A percentile compares a stretch with the other conserved stretches of the same genome.
Evolutionary conservation across 2,113 vertebrate species (phyloP).

Genomic region (Oryctolagus cuniculus): DNA sequence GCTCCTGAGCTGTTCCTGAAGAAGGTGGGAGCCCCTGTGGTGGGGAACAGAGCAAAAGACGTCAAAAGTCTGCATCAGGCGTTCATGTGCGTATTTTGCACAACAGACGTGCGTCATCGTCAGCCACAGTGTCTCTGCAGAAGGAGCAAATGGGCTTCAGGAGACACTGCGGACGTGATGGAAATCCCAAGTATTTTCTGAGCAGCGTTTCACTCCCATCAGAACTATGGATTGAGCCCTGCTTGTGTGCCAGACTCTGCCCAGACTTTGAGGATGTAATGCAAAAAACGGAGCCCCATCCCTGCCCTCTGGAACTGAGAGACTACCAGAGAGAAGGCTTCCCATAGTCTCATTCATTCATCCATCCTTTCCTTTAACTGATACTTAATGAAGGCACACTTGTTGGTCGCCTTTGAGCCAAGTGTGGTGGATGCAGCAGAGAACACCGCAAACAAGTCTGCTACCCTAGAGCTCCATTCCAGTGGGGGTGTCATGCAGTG

Average conservation of each 20-base stretch:
- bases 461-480: neutral
- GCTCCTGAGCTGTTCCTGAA: neutral
- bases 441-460: neutral
- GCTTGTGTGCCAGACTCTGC: neutral
- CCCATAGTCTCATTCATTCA: rapidly evolving
- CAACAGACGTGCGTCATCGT: neutral
- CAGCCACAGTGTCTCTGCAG: neutral
- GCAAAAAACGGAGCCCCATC: rapidly evolving
- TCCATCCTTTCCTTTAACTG: neutral
- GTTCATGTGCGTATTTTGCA: neutral
- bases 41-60: neutral
- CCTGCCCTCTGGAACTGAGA: neutral
- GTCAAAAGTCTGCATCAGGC: neutral
- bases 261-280: neutral
- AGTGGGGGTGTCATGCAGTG: neutral
- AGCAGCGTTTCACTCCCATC: neutral
- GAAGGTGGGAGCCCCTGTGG: neutral
- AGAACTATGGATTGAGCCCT: neutral
- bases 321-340: too few relatives aligned
- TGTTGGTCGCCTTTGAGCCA: neutral
- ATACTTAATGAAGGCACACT: rapidly evolving
- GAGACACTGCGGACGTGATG: neutral
- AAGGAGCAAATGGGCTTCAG: neutral
- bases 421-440: rapidly evolving
- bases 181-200: neutral